Conservation (phyloP, 1,140 invertebrate genomes). For the Bilobella aurantiaca region DNA sequence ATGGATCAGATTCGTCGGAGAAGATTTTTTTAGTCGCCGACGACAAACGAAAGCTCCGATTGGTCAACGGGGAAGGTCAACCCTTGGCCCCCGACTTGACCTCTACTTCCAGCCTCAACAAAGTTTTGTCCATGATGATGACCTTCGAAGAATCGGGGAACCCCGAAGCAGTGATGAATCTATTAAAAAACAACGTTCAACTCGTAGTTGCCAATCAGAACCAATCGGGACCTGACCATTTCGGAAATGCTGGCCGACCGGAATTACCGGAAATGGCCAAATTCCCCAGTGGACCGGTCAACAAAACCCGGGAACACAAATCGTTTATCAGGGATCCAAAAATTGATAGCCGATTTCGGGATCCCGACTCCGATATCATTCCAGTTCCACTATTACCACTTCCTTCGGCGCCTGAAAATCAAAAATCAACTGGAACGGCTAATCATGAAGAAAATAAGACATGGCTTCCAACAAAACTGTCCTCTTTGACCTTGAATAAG, state of each 20-base stretch:
- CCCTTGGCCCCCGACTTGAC: slow-evolving; percentile 22
- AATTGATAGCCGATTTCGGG: slow-evolving; percentile 28
- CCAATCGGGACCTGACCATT: too few species aligned
- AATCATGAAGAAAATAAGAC: neutral
- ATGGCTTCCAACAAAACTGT: slow-evolving; percentile 17
- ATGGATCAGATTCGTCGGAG: neutral
- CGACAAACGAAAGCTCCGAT: slow-evolving; percentile 9
- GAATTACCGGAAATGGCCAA: too few species aligned
- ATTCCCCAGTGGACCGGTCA: neutral
- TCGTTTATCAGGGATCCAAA: slow-evolving; percentile 28
- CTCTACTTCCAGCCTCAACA: slow-evolving; percentile 27
- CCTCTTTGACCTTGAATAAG: slow-evolving; percentile 10
- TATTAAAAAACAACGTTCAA: slow-evolving; percentile 23
- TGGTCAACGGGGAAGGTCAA: slow-evolving; percentile 4
- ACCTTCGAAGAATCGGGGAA: slow-evolving; percentile 5
- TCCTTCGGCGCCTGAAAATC: neutral
- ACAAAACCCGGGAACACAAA: slow-evolving; percentile 23
- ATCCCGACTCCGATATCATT: slow-evolving; percentile 10
- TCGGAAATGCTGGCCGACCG: too few species aligned
- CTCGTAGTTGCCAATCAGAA: slow-evolving; percentile 21
- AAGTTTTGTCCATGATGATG: slow-evolving; percentile 34
- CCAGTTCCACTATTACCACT: slow-evolving; percentile 23
- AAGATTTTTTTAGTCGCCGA: slow-evolving; percentile 4
- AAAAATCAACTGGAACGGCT: neutral
- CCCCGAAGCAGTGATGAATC: neutral